Evolutionary conservation across 2,888 invertebrate species (phyloP).

Genomic region (Unio pictorum): DNA sequence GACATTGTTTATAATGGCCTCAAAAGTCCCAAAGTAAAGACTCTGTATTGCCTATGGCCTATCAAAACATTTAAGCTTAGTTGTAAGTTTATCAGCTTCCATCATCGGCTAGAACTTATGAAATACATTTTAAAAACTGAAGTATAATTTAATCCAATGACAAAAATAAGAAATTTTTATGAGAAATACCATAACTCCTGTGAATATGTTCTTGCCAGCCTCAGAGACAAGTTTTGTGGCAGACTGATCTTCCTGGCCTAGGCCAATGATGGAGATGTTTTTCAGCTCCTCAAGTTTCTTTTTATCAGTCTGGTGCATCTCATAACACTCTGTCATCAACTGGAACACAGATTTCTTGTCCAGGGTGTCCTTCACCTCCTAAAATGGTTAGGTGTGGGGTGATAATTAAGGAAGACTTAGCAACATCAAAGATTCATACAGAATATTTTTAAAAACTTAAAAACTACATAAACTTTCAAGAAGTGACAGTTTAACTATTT

Average conservation of each 20-base stretch:
- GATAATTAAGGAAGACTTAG: background rate
- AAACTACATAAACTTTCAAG: too few relatives aligned
- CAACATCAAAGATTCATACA: background rate
- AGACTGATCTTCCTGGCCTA: constrained; percentile 31
- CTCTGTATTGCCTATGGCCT: too few relatives aligned
- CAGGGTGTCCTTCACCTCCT: constrained; percentile 71
- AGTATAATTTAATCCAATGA: too few relatives aligned
- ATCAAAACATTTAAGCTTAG: too few relatives aligned
- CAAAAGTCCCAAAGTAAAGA: too few relatives aligned
- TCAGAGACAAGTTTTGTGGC: constrained; percentile 48
- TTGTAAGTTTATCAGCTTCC: too few relatives aligned
- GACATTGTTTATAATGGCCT: too few relatives aligned
- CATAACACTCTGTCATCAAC: constrained; percentile 69
- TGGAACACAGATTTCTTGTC: constrained; percentile 69
- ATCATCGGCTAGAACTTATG: too few relatives aligned
- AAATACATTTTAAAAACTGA: too few relatives aligned
- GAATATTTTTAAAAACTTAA: background rate
- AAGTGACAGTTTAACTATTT: background rate
- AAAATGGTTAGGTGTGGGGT: background rate
- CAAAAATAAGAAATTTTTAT: too few relatives aligned
- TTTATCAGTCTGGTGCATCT: constrained; percentile 65
- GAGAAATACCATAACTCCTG: constrained; percentile 48
- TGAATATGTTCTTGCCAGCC: constrained; percentile 47
- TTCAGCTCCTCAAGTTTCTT: constrained; percentile 60
- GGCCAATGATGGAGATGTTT: constrained; percentile 44